Conservation (phyloP, 2,113 vertebrate genomes). For the Prionailurus bengalensis region DNA sequence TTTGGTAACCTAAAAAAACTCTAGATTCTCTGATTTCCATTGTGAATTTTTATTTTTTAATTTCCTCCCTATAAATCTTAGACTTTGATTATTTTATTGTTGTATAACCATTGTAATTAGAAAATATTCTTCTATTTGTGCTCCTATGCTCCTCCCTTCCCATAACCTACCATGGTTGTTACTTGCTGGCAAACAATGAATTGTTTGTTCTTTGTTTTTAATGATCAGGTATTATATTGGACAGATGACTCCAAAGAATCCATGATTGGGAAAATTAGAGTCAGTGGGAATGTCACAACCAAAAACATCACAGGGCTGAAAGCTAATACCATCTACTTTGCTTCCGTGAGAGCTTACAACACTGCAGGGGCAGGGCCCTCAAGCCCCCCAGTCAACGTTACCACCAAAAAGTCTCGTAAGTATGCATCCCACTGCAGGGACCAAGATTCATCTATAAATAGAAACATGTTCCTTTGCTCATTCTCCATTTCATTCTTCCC, state of each 20-base stretch:
- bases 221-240: conserved; percentile 94
- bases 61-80: conserved; percentile 67
- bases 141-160: neutral
- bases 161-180: neutral
- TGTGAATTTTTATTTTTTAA: conserved; percentile 52
- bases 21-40: conserved; percentile 34
- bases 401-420: conserved; percentile 96
- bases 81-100: neutral
- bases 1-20: conserved; percentile 52
- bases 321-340: conserved; percentile 93
- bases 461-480: accelerated
- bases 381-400: conserved; percentile 90
- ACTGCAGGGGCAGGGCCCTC: conserved; percentile 93
- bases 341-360: conserved; percentile 94
- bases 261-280: conserved; percentile 90
- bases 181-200: conserved; percentile 53
- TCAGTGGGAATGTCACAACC: conserved; percentile 93
- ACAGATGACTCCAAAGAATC: conserved; percentile 92
- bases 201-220: conserved; percentile 35
- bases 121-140: conserved; percentile 13
- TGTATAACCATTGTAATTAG: neutral
- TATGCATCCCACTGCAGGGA: accelerated
- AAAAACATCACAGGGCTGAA: conserved; percentile 92
- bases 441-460: too few species aligned
- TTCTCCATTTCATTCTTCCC: neutral